Conservation (phyloP, 2,888 invertebrate genomes). For the Drosophila atripex region DNA sequence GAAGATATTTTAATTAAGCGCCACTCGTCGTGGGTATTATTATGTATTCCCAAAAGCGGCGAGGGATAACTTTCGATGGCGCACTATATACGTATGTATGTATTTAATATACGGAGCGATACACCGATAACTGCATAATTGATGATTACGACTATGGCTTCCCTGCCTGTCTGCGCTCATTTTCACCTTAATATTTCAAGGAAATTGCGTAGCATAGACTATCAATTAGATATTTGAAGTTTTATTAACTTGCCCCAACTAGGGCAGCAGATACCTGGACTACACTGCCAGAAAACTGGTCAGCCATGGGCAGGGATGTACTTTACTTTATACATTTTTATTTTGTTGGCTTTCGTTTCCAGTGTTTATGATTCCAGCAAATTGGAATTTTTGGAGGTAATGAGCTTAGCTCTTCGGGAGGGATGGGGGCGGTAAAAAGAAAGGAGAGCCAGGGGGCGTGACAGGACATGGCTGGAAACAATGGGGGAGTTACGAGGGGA, state of each 20-base stretch:
- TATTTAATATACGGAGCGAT: not conserved
- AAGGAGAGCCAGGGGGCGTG: too few species aligned
- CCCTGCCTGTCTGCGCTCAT: not conserved
- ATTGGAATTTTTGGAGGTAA: slow-evolving; percentile 8
- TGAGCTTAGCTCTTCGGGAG: slow-evolving; percentile 25
- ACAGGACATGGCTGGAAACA: too few species aligned
- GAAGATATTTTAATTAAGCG: not conserved
- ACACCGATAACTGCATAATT: slow-evolving; percentile 28
- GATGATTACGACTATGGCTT: slow-evolving; percentile 27
- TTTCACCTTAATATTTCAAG: not conserved
- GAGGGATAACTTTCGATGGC: slow-evolving; percentile 1
- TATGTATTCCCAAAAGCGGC: not conserved
- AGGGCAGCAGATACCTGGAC: not conserved
- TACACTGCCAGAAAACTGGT: not conserved
- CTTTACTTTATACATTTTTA: not conserved
- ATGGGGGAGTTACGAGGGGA: not conserved
- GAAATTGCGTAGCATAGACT: slow-evolving; percentile 2
- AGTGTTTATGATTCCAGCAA: slow-evolving; percentile 10
- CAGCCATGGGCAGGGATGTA: not conserved
- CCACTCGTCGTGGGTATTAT: not conserved
- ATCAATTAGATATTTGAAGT: slow-evolving; percentile 35
- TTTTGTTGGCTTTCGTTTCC: not conserved
- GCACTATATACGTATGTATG: not conserved
- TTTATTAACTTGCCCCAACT: slow-evolving; percentile 20
- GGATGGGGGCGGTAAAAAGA: not conserved